Evolutionary conservation across 2,888 invertebrate species (phyloP).

Genomic region (Leucophenga montana): DNA sequence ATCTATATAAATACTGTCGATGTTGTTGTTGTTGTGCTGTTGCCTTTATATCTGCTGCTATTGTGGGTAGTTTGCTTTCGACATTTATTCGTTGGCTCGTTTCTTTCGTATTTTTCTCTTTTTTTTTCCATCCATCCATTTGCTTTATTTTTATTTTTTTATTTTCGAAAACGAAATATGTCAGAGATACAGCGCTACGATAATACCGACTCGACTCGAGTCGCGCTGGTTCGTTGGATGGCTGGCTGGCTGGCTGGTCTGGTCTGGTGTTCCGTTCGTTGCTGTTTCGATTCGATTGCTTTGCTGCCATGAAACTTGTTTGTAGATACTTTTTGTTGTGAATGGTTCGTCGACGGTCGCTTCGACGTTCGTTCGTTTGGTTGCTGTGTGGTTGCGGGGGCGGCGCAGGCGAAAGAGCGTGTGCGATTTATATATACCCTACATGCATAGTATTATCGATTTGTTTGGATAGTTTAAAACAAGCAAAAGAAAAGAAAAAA

Average conservation of each 20-base stretch:
- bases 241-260: neutral
- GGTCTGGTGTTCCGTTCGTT: too few species aligned
- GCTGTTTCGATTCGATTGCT: too few species aligned
- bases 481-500: too few species aligned
- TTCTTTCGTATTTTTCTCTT: constrained; percentile 27
- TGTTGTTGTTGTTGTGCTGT: constrained; percentile 32
- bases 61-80: constrained; percentile 37
- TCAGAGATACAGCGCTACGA: constrained; percentile 54
- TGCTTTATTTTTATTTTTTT: constrained; percentile 40
- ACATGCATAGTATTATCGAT: too few species aligned
- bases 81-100: constrained; percentile 30
- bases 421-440: too few species aligned
- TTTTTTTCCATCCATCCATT: neutral
- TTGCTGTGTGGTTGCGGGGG: constrained; percentile 6
- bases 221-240: neutral
- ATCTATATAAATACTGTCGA: constrained; percentile 14
- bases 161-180: constrained; percentile 52
- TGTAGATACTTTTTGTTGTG: constrained; percentile 8
- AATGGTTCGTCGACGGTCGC: neutral
- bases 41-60: constrained; percentile 24
- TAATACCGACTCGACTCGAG: constrained; percentile 41
- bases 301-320: constrained; percentile 15
- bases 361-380: neutral
- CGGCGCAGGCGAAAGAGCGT: neutral
- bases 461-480: too few species aligned